Evolutionary conservation across 2,797 vertebrate species (phyloP).

Genomic region (Phyllotis vaccarum): DNA sequence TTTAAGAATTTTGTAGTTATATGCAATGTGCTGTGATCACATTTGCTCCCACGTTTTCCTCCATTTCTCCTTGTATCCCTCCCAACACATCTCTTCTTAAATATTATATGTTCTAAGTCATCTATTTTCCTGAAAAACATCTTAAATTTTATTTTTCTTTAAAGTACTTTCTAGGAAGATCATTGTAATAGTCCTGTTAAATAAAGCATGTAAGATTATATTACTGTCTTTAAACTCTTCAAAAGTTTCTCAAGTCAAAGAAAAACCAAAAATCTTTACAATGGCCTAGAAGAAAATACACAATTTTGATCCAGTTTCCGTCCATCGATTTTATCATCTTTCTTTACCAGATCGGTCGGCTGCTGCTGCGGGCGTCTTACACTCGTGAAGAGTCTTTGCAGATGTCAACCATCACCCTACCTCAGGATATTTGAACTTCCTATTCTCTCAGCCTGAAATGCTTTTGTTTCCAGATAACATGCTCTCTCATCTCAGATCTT

Average conservation of each 20-base stretch:
- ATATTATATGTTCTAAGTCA: not conserved
- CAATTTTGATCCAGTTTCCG: not conserved
- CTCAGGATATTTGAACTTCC: slow-evolving; percentile 21
- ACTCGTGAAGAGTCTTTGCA: not conserved
- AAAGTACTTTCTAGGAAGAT: not conserved
- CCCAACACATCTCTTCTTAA: not conserved
- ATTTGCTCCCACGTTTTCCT: not conserved
- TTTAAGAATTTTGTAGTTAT: not conserved
- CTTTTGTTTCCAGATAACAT: not conserved
- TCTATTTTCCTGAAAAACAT: not conserved
- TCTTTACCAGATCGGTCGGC: not conserved
- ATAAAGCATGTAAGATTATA: slow-evolving; percentile 1
- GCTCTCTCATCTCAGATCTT: not conserved
- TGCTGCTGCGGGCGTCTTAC: not conserved
- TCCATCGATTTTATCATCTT: not conserved
- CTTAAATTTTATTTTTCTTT: not conserved
- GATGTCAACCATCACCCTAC: not conserved
- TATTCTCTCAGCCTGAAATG: not conserved
- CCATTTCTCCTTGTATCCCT: not conserved
- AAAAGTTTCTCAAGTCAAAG: not conserved
- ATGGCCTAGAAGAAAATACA: not conserved
- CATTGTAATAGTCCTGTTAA: not conserved
- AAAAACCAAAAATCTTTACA: slow-evolving; percentile 19
- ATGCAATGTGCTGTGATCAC: not conserved
- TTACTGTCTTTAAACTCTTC: slow-evolving; percentile 11